These are phyloP conservation scores for Trachelus iudaicus DNA, from an alignment of 2,888 invertebrate species.

Conservation along the genomic window DNA sequence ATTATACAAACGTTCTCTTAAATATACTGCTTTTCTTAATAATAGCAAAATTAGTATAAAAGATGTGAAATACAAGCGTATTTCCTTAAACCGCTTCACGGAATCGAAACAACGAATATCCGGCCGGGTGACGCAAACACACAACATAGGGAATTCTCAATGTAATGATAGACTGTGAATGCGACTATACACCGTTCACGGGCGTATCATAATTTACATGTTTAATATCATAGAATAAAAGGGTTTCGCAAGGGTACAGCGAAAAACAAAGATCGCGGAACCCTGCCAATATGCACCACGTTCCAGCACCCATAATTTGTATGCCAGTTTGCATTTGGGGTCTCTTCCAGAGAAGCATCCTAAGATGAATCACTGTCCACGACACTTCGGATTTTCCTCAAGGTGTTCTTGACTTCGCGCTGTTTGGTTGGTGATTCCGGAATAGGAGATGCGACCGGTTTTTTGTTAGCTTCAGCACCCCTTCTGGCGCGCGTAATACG, in stretches of 20 bases:
- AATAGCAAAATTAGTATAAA: conserved; percentile 5
- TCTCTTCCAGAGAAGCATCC: neutral
- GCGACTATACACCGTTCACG: neutral
- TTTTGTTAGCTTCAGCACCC: conserved; percentile 18
- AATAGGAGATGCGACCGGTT: neutral
- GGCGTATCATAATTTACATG: neutral
- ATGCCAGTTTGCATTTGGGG: neutral
- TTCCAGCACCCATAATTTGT: neutral
- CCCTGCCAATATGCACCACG: neutral
- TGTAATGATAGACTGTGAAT: neutral
- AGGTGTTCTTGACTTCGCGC: conserved; percentile 30
- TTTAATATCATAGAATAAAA: neutral
- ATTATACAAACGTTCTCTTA: neutral
- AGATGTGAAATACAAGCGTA: neutral
- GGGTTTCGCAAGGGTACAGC: neutral
- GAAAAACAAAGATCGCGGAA: neutral
- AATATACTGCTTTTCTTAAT: conserved; percentile 1
- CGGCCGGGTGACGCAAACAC: too few species aligned
- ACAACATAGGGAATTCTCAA: neutral
- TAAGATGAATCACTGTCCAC: conserved; percentile 47
- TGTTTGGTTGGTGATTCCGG: conserved; percentile 19
- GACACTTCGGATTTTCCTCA: conserved; percentile 37
- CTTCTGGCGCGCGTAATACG: conserved; percentile 39
- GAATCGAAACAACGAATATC: neutral
- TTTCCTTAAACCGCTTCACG: neutral